These are phyloP conservation scores for Silvanus unidentatus DNA, from an alignment of 2,888 invertebrate genomes.

Conservation along the genomic window DNA sequence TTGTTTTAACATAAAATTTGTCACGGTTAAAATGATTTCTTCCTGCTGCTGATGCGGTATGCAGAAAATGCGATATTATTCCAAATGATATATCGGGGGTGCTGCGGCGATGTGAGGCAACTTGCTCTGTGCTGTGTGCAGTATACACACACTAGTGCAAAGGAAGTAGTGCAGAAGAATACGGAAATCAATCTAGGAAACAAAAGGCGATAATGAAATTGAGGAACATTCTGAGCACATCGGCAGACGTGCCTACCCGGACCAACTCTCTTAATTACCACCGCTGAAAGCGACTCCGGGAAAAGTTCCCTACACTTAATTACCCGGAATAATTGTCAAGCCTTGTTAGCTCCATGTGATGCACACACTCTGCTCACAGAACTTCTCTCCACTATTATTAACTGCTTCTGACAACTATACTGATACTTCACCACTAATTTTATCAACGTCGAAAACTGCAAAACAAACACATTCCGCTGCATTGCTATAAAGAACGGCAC, in stretches of 20 bases:
- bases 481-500: too few relatives aligned
- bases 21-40: slow-evolving; percentile 25
- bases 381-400: slow-evolving; percentile 2
- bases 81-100: too few relatives aligned
- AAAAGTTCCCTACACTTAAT: slow-evolving; percentile 54
- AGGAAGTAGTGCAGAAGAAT: too few relatives aligned
- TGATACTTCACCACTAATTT: neutral
- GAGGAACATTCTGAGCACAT: slow-evolving; percentile 38
- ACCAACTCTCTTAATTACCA: slow-evolving; percentile 53
- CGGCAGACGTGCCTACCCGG: slow-evolving; percentile 34
- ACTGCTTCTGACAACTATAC: slow-evolving; percentile 7
- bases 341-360: slow-evolving; percentile 44
- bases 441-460: neutral
- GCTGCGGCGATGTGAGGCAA: too few relatives aligned
- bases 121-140: too few relatives aligned
- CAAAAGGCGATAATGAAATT: slow-evolving; percentile 37
- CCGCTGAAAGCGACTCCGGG: slow-evolving; percentile 41
- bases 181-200: slow-evolving; percentile 24
- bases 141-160: too few relatives aligned
- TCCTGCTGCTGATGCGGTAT: too few relatives aligned
- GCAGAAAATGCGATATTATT: too few relatives aligned
- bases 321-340: slow-evolving; percentile 57
- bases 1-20: slow-evolving; percentile 33
- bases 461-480: too few relatives aligned
- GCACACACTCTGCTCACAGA: slow-evolving; percentile 16